Evolutionary conservation across 2,888 invertebrate genomes (phyloP).

Genomic region (Agapostemon virescens): DNA sequence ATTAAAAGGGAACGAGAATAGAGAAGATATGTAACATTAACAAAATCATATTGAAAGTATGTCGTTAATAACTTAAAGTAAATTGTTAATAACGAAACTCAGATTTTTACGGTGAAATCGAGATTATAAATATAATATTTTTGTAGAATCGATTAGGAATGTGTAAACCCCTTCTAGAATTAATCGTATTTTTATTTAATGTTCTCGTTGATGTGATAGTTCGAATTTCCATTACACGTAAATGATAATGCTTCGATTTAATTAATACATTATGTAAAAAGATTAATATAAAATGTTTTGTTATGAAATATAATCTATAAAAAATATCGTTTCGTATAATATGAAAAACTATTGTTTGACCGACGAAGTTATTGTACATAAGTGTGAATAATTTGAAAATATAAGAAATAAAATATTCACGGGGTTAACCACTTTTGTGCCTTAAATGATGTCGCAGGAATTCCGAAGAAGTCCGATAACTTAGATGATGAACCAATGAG

Average conservation of each 20-base stretch:
- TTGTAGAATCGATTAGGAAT: background rate
- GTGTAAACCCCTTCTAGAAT: background rate
- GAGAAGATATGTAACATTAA: background rate
- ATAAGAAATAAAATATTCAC: background rate
- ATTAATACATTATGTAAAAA: background rate
- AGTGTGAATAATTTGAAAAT: background rate
- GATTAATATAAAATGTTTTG: background rate
- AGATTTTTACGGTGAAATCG: background rate
- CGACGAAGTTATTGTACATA: background rate
- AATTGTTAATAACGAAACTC: no score
- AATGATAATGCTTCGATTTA: background rate
- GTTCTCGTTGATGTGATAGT: background rate
- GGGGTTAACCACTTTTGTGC: background rate
- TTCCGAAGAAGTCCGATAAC: slow-evolving; percentile 39
- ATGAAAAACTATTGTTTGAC: background rate
- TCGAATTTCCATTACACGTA: background rate
- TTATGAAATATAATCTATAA: background rate
- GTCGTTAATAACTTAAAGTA: no score
- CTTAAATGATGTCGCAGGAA: background rate
- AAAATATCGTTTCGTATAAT: background rate
- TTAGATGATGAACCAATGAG: slow-evolving; percentile 49
- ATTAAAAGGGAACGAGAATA: background rate
- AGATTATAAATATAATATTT: background rate
- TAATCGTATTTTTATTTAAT: background rate
- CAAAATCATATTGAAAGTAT: slow-evolving; percentile 3